A percentile compares a stretch with the other conserved stretches of the same genome.
phyloP scores from a whole-genome alignment of 2,797 vertebrate genomes.

The Loris lydekkerianus region DNA sequence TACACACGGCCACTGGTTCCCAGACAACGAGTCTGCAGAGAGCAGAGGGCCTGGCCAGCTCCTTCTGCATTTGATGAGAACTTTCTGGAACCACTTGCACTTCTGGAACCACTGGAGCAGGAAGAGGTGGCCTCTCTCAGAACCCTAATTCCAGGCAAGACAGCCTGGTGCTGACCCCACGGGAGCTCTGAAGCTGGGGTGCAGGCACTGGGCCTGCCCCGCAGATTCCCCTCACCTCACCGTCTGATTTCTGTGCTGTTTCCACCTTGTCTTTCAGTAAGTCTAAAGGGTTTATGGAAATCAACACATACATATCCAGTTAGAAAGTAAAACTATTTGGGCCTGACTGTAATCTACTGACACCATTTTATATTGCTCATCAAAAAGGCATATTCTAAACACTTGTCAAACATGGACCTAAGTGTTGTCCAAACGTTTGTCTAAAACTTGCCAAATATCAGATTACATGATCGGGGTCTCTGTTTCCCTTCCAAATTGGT shows the following conservation, averaged over 20 bases:
- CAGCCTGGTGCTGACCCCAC: accelerated
- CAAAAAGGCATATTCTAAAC: background rate
- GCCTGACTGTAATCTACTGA: background rate
- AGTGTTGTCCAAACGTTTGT: background rate
- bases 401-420: background rate
- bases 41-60: accelerated
- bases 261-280: background rate
- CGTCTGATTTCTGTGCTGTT: background rate
- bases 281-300: background rate
- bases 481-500: background rate
- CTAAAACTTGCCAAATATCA: slow-evolving; percentile 1
- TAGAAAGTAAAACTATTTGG: slow-evolving; percentile 28
- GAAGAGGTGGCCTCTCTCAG: background rate
- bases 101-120: background rate
- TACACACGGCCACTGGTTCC: background rate
- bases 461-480: background rate
- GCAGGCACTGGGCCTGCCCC: background rate
- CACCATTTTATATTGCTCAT: background rate
- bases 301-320: background rate
- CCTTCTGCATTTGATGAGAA: background rate
- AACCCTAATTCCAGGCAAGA: background rate
- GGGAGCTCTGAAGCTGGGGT: background rate
- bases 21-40: background rate
- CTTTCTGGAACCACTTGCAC: background rate
- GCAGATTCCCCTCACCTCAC: accelerated